phyloP scores from a whole-genome alignment of 2,113 vertebrate species.

The Catharus fuscescens region DNA sequence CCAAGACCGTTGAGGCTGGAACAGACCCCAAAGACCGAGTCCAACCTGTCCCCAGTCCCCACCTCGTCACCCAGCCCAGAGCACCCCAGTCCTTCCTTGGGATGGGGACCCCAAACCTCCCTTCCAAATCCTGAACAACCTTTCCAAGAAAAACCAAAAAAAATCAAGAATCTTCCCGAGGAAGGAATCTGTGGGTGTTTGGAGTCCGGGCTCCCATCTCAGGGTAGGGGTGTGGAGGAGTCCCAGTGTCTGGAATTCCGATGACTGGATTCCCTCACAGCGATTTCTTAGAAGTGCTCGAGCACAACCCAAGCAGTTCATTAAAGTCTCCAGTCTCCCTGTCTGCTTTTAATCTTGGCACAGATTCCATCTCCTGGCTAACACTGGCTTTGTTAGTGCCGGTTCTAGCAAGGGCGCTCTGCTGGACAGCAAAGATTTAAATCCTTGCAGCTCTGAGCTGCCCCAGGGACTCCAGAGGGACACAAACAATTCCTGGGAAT shows the following conservation, averaged over 20 bases:
- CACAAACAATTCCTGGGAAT: neutral
- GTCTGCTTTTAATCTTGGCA: neutral
- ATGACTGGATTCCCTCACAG: neutral
- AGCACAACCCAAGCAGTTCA: neutral
- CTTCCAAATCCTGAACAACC: neutral
- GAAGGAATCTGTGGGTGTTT: fast-evolving
- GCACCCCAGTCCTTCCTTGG: neutral
- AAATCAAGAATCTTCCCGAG: neutral
- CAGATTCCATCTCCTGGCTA: neutral
- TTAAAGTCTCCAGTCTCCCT: neutral
- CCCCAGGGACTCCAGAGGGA: neutral
- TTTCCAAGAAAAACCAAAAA: neutral
- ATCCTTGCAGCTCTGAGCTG: neutral
- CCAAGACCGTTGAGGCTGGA: neutral
- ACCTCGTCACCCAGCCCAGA: neutral
- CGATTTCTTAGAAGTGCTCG: neutral
- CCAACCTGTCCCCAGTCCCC: neutral
- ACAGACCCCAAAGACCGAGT: neutral
- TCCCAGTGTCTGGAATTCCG: neutral
- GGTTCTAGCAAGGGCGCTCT: neutral
- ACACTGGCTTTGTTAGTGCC: neutral
- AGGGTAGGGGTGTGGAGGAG: neutral
- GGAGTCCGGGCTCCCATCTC: neutral
- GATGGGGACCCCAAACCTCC: neutral
- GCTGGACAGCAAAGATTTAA: neutral